Evolutionary conservation across 2,797 vertebrate species (phyloP), one percentile per base, ranked within the genome.

Genomic region (Danionella dracula): DNA sequence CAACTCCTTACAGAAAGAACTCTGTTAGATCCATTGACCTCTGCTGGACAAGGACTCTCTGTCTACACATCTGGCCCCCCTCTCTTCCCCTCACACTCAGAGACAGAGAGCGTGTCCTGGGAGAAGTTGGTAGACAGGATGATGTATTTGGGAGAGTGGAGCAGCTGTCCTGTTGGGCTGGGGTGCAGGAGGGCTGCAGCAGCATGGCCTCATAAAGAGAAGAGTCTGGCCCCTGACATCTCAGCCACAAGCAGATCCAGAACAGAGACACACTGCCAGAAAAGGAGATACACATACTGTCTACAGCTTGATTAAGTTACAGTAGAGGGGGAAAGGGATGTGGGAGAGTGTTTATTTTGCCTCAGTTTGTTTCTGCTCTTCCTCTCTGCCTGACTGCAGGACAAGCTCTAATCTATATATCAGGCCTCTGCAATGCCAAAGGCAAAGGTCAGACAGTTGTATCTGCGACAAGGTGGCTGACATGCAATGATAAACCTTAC

Each of bases 1-100:
- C 61, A 71, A 61, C 44, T 72, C 45, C 65, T 68, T 42, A 76
- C 40, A 73, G 61, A 60, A 68, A 46, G 51, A 77, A 78, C 75
- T 78, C 82, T 88, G 85, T 78, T 87, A 85, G 85, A 87, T 86
- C 83, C 80, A 81, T 84, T 88, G 83, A 88, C 85, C 82, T 86
- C 85, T 79, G 77, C 75, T 82, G 78, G 76, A 84, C 73, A 74
- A 79, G 79, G 80, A 85, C 85, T 87, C 78, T 82, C 85, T 87
- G 80, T 88, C 86, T 90, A 83, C 84, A 87, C 79, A 79, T 76
- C 71, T 79, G 84, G 80, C 72, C 53, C 57, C 69, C 41, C 55
- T 23, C 23, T 42, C 34, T n/a, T 34, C 35, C 50, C 66, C 55
- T 40, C 17, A 46, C 38, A 6, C 32, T 56, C 54, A 40, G 42